Evolutionary conservation across 1,140 invertebrate genomes (phyloP).

Genomic region (Steinernema feltiae): DNA sequence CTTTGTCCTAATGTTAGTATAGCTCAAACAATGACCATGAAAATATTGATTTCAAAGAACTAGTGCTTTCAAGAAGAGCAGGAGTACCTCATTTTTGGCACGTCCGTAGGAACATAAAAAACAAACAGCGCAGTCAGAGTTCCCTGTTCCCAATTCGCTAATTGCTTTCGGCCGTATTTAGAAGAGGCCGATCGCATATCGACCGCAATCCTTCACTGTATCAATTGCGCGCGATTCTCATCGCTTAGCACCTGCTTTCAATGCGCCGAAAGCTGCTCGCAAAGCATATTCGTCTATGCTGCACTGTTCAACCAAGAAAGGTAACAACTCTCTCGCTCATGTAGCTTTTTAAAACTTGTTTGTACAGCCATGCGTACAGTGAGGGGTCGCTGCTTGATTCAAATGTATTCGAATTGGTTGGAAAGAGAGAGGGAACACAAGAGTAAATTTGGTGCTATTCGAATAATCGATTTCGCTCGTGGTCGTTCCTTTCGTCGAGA

Average conservation of each 20-base stretch:
- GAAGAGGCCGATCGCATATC: not conserved
- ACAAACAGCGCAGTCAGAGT: not conserved
- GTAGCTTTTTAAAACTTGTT: not conserved
- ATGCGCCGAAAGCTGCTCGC: too few species aligned
- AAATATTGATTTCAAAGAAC: too few species aligned
- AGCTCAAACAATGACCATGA: not conserved
- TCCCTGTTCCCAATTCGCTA: not conserved
- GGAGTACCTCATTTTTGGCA: not conserved
- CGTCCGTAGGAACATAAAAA: not conserved
- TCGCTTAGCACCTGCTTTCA: too few species aligned
- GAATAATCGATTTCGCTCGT: conserved; percentile 9
- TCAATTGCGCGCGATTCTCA: too few species aligned
- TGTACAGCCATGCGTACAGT: not conserved
- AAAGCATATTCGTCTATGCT: too few species aligned
- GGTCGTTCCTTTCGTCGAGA: not conserved
- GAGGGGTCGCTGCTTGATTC: not conserved
- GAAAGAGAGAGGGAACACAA: not conserved
- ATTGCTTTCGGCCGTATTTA: not conserved
- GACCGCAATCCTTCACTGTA: not conserved
- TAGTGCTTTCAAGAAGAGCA: not conserved
- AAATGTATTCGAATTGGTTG: not conserved
- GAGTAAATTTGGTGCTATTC: not conserved
- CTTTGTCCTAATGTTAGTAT: too few species aligned
- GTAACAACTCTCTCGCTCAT: not conserved
- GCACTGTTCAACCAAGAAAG: too few species aligned